Base-by-base conservation (phyloP, 2,113 vertebrate species). In the Siniperca knerii region DNA sequence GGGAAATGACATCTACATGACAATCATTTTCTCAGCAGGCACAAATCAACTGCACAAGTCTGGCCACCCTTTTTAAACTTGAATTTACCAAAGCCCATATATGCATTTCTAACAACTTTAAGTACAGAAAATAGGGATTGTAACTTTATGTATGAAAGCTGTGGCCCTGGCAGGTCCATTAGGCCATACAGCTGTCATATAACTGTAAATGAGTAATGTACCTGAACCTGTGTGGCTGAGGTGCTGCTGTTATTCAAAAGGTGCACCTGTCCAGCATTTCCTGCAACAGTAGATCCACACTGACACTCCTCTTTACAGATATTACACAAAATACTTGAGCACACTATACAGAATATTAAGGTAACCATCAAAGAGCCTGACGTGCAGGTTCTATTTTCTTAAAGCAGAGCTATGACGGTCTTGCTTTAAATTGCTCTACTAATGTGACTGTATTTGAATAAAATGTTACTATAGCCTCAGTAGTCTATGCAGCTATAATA, bases 1-100 rank as follows among this genome's bases (percentile, higher is more conserved):
- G 48, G 69, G 61, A 83, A 90, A 68, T 71, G 61, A 87, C 75
- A 83, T 71, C 71, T 50, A 67, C 58, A 65, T 40, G 74, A 73
- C 62, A 82, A 84, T 85, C 82, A 57, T 52, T 33, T 11, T 82
- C 80, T 83, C 60, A 74, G 81, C 55, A 75, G 70, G 46, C 33
- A 55, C 37, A 52, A 50, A 81, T 62, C 57, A 65, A 44, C 29
- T n/a, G 37, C 68, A 46, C 20, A 33, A 20, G 33, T 44, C n/a
- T 46, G 16, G 23, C 77, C 20, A 5, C 13, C 6, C 48, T 65
- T 62, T 78, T 62, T 78, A 12, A 70, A 29, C 9, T 15, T 61
- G 8, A 29, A 77, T 69, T 81, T 69, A 55, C 33, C 23, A 1
- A 12, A 76, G 18, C 8, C 11, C 4, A 7, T 10, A 29, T 11